phyloP scores from a whole-genome alignment of 2,888 invertebrate genomes.

The Himalopsyche kuldschensis region DNA sequence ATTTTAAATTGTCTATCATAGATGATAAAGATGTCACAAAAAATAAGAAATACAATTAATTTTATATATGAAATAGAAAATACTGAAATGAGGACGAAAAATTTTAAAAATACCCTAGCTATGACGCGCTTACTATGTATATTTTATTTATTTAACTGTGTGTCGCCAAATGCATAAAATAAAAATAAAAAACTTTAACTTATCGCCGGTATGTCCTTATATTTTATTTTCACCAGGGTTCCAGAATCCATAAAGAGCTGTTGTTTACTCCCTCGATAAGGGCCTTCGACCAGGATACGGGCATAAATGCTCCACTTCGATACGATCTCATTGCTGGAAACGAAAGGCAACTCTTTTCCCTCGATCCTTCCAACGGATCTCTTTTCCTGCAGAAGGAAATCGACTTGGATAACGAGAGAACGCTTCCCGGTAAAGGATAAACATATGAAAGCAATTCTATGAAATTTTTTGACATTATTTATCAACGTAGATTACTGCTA shows the following conservation, averaged over 20 bases:
- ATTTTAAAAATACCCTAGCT: background rate
- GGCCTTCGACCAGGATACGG: conserved; percentile 79
- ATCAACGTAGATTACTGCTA: no score
- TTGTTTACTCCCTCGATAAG: conserved; percentile 71
- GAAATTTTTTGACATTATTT: no score
- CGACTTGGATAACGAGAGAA: conserved; percentile 74
- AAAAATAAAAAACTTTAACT: background rate
- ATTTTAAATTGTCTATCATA: no score
- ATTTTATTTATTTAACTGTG: background rate
- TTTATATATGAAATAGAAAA: no score
- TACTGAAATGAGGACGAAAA: background rate
- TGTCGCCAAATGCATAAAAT: background rate
- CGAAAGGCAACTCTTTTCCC: conserved; percentile 72
- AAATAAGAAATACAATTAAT: no score
- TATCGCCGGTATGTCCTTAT: background rate
- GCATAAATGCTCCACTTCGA: conserved; percentile 71
- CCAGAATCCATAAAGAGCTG: conserved; percentile 70
- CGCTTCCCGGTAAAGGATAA: conserved; percentile 60
- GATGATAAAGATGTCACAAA: no score
- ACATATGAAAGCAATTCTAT: no score
- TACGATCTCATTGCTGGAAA: conserved; percentile 83
- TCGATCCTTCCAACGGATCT: conserved; percentile 74
- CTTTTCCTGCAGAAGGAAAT: conserved; percentile 79
- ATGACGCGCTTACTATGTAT: background rate
- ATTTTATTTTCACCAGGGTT: conserved; percentile 58